Conservation (phyloP, 2,888 invertebrate species). For the Lithophane leautieri region DNA sequence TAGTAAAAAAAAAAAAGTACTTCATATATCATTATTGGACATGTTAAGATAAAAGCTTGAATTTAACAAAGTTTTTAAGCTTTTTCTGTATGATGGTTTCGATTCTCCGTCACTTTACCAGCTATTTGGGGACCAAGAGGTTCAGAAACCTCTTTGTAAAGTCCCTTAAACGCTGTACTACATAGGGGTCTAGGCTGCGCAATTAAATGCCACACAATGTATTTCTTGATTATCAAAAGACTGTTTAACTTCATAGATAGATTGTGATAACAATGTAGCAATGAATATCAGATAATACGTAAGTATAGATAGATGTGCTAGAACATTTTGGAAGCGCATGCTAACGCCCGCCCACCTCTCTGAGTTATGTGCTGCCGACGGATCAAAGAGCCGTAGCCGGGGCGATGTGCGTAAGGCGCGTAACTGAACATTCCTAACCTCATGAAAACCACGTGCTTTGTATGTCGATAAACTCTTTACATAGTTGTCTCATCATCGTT, state of each 20-base stretch:
- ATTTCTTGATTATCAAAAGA: background rate
- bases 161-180: background rate
- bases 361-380: constrained; percentile 67
- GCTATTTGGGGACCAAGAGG: no score
- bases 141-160: background rate
- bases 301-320: constrained; percentile 31
- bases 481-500: constrained; percentile 18
- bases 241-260: background rate
- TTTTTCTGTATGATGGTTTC: background rate
- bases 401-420: constrained; percentile 65
- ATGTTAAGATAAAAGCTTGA: background rate
- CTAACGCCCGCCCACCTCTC: constrained; percentile 63
- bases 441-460: constrained; percentile 64
- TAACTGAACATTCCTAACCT: constrained; percentile 66
- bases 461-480: constrained; percentile 52
- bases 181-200: no score
- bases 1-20: no score
- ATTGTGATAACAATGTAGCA: constrained; percentile 34
- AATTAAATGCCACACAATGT: background rate
- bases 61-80: background rate
- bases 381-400: constrained; percentile 67
- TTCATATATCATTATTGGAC: background rate
- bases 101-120: background rate
- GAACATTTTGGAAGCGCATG: constrained; percentile 59
- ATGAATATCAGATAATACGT: constrained; percentile 33